These are phyloP conservation scores for Dendropsophus ebraccatus DNA, from an alignment of 2,113 vertebrate genomes.

Conservation along the genomic window DNA sequence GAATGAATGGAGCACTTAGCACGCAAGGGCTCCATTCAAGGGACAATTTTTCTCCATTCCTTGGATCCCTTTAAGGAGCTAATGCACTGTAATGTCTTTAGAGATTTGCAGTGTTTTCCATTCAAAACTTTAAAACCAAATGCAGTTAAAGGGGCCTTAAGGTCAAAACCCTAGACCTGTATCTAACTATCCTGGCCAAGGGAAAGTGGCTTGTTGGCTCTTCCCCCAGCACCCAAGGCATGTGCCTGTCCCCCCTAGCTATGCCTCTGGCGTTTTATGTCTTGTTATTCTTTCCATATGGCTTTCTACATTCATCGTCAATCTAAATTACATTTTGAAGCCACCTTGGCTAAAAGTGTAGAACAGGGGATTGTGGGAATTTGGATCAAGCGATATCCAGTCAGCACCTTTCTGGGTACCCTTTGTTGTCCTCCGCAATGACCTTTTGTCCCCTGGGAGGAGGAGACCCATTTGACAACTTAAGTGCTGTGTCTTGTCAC, in stretches of 20 bases:
- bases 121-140: too few relatives aligned
- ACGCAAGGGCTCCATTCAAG: too few relatives aligned
- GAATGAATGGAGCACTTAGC: too few relatives aligned
- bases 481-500: slow-evolving; percentile 87
- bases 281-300: not conserved
- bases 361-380: not conserved
- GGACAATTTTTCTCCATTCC: too few relatives aligned
- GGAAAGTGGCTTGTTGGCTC: not conserved
- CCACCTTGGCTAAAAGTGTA: not conserved
- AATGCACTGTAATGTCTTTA: too few relatives aligned
- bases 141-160: too few relatives aligned
- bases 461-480: slow-evolving; percentile 78
- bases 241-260: not conserved
- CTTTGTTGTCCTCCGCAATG: slow-evolving; percentile 27
- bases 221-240: not conserved
- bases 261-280: not conserved
- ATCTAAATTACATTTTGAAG: not conserved
- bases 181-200: not conserved
- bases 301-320: not conserved
- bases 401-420: slow-evolving; percentile 43
- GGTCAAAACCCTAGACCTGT: too few relatives aligned
- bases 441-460: slow-evolving; percentile 76
- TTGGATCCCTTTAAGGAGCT: too few relatives aligned
- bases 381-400: not conserved
- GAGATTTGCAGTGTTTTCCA: too few relatives aligned